Evolutionary conservation across 2,888 invertebrate species (phyloP).

Genomic region (Sesia apiformis): DNA sequence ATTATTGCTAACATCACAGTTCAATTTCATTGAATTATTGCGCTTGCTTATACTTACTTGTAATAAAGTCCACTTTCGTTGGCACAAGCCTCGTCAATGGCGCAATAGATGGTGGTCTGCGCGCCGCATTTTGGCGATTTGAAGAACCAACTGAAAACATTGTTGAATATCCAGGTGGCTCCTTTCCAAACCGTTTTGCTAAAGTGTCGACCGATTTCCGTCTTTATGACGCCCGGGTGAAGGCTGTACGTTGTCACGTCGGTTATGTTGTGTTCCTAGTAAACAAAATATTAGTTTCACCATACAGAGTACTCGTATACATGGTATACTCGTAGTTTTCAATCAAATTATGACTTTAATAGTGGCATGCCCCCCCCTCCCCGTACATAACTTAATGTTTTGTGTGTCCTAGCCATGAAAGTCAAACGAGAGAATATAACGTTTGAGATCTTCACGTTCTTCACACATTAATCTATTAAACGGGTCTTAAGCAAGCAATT

Average conservation of each 20-base stretch:
- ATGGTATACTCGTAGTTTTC: neutral
- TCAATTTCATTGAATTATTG: no score
- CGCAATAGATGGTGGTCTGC: conserved; percentile 82
- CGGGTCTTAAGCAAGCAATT: no score
- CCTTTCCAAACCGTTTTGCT: conserved; percentile 39
- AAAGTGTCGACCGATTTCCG: conserved; percentile 78
- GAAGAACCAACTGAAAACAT: conserved; percentile 50
- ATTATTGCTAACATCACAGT: no score
- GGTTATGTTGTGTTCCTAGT: conserved; percentile 39
- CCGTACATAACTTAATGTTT: no score
- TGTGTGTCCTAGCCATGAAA: no score
- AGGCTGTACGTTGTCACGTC: conserved; percentile 76
- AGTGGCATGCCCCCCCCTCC: neutral
- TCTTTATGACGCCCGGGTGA: conserved; percentile 78
- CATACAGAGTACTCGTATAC: neutral
- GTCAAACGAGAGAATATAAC: no score
- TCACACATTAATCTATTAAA: no score
- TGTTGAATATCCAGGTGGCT: conserved; percentile 34
- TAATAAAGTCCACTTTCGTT: conserved; percentile 74
- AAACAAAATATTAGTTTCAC: neutral
- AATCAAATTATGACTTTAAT: conserved; percentile 4
- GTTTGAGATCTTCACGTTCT: no score
- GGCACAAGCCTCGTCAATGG: conserved; percentile 76
- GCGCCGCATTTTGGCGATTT: conserved; percentile 80
- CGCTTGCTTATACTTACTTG: conserved; percentile 27